Evolutionary conservation across 2,888 invertebrate species (phyloP).

Genomic region (Tetragonisca angustula): DNA sequence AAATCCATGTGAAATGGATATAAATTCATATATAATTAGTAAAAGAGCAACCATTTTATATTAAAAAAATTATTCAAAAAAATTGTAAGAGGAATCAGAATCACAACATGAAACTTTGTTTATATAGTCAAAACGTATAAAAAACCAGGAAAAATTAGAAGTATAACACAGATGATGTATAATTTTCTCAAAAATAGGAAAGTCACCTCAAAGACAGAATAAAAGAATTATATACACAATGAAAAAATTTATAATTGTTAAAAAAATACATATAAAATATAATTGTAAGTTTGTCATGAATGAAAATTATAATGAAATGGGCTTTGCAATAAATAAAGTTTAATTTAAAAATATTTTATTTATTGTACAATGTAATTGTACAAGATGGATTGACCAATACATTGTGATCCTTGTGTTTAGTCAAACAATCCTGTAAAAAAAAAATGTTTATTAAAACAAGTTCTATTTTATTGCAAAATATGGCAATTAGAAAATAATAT

Average conservation of each 20-base stretch:
- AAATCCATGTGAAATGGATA: too few species aligned
- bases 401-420: constrained; percentile 83
- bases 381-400: constrained; percentile 72
- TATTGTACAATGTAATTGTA: constrained; percentile 81
- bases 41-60: neutral
- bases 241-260: neutral
- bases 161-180: neutral
- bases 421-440: constrained; percentile 90
- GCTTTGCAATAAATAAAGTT: constrained; percentile 7
- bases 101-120: neutral
- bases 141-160: neutral
- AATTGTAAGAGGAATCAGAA: neutral
- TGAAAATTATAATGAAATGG: neutral
- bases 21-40: neutral
- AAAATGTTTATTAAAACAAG: constrained; percentile 59
- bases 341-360: constrained; percentile 72
- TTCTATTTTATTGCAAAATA: neutral
- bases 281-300: neutral
- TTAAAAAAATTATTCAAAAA: neutral
- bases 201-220: neutral
- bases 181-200: neutral
- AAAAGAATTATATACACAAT: neutral
- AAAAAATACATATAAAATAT: neutral
- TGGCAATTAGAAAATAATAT: constrained; percentile 30
- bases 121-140: neutral